Base-by-base conservation (phyloP, 2,797 vertebrate species). In the Tinamus major region DNA sequence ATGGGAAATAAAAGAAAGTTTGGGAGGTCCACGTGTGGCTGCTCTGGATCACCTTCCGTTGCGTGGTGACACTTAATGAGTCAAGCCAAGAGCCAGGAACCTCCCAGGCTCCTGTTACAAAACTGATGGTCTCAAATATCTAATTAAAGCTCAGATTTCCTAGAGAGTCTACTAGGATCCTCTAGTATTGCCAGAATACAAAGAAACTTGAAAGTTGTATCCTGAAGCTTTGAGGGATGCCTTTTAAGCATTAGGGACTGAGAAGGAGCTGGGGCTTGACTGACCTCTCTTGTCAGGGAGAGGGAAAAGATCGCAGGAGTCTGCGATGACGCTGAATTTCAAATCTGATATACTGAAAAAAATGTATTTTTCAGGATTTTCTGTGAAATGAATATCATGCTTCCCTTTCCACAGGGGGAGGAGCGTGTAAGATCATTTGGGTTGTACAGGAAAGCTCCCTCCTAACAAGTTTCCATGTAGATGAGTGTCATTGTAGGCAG, bases 31-130 rank as follows among this genome's bases (percentile, higher is more conserved):
- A 55, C 7, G 24, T 82, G 26, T 62, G 14, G 6, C 12, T 24
- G 4, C 42, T 53, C 0, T 39, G 11, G 10, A 19, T 68, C 1
- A 0, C 1, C 21, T 35, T 68, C 17, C 59, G 17, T n/a, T 3
- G 6, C 2, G 5, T 2, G 10, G 41, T 29, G 44, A 4, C 15
- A 5, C 13, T 0, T 3, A 8, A 8, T 12, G 33, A 9, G 21
- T 21, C n/a, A 8, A 85, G 55, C 15, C 37, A 24, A 31, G 27
- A 68, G 16, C 13, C 56, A 29, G 24, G 5, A 2, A 49, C 20
- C 24, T 84, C 29, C 15, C 15, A 5, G 6, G 26, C 33, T 17
- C 23, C 8, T 71, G 19, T n/a, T 41, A 56, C 11, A 71, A 35
- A 33, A 46, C 33, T 33, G 31, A 18, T 48, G 5, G 18, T 26